Evolutionary conservation across 2,797 vertebrate species (phyloP).

Genomic region (Aldrovandia affinis): DNA sequence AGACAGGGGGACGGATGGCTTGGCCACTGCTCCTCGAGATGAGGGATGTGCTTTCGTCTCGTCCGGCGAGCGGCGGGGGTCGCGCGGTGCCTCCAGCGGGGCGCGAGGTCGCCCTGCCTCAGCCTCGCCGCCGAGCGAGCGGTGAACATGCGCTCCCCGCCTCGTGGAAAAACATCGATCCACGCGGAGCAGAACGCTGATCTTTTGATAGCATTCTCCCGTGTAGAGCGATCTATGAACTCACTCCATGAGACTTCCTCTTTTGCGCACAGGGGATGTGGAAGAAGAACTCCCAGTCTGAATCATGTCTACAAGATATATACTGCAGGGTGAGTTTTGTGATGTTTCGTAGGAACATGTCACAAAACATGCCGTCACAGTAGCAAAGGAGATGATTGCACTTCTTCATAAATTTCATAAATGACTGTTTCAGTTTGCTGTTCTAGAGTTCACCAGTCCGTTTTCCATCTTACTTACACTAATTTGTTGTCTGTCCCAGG

Average conservation of each 20-base stretch:
- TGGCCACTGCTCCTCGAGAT: slow-evolving; percentile 58
- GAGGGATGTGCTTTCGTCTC: slow-evolving; percentile 64
- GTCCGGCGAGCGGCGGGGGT: slow-evolving; percentile 54
- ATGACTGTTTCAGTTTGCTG: not conserved
- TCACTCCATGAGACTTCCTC: not conserved
- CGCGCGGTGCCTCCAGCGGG: not conserved
- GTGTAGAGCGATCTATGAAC: not conserved
- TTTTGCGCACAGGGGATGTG: not conserved
- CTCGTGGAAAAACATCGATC: not conserved
- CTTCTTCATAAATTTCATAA: no score
- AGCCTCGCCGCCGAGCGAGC: not conserved
- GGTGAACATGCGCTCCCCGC: not conserved
- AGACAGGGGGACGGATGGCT: slow-evolving; percentile 69
- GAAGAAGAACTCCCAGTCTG: no score
- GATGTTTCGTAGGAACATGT: no score
- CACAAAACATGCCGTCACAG: no score
- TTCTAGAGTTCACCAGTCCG: not conserved
- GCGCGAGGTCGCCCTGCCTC: not conserved
- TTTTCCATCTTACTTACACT: not conserved
- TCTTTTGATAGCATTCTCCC: not conserved
- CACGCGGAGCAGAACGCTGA: not conserved
- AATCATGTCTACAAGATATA: no score
- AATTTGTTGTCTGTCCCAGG: slow-evolving; percentile 8
- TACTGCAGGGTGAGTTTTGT: no score
- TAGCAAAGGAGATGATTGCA: not conserved